These are phyloP conservation scores for Catotricha subobsoleta DNA, from an alignment of 2,888 invertebrate genomes.

Conservation along the genomic window DNA sequence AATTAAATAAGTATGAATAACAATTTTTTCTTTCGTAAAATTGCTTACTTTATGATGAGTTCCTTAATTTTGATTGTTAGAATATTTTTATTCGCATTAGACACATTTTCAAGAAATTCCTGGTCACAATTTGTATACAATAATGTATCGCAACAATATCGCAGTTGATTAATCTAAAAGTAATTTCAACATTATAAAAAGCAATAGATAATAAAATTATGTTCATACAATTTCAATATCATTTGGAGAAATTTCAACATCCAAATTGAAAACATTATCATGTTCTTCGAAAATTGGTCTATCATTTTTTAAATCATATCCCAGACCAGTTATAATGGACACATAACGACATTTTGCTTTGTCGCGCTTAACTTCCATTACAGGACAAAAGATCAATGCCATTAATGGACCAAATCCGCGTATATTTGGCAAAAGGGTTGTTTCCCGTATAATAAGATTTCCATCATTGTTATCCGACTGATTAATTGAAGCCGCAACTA, in stretches of 20 bases:
- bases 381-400: slow-evolving; percentile 65
- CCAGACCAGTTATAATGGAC: slow-evolving; percentile 72
- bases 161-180: slow-evolving; percentile 3
- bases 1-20: not conserved
- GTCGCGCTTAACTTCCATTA: slow-evolving; percentile 57
- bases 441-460: slow-evolving; percentile 42
- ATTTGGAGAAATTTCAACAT: slow-evolving; percentile 46
- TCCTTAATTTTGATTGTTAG: not conserved
- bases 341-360: slow-evolving; percentile 42
- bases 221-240: slow-evolving; percentile 34
- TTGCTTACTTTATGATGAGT: not conserved
- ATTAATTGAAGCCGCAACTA: slow-evolving; percentile 45
- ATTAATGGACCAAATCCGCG: slow-evolving; percentile 65
- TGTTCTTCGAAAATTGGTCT: slow-evolving; percentile 1
- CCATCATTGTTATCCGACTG: slow-evolving; percentile 26
- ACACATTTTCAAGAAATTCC: no score
- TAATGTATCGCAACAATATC: slow-evolving; percentile 1
- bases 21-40: not conserved
- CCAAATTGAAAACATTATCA: slow-evolving; percentile 40
- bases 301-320: slow-evolving; percentile 30
- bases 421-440: slow-evolving; percentile 81
- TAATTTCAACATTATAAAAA: not conserved
- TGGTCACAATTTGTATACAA: not conserved
- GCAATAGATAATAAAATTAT: not conserved
- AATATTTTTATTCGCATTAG: not conserved